Conservation (phyloP, 2,888 invertebrate species). For the Pollenia labialis region DNA sequence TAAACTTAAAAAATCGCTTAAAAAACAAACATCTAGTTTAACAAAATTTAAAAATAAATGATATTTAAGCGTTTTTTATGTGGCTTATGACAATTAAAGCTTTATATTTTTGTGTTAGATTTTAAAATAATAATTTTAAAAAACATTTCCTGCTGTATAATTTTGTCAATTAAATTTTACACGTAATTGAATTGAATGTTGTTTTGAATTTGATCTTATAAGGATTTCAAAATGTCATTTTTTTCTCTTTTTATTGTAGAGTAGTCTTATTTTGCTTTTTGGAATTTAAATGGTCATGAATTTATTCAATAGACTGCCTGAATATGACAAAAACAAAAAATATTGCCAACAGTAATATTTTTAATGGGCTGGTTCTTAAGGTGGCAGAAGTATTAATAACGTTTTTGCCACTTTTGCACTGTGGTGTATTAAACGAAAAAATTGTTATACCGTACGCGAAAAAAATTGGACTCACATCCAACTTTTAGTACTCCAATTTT, state of each 20-base stretch:
- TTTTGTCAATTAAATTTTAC: slow-evolving; percentile 22
- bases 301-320: slow-evolving; percentile 48
- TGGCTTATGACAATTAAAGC: background rate
- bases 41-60: slow-evolving; percentile 24
- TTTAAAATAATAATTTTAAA: slow-evolving; percentile 7
- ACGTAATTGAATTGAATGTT: slow-evolving; percentile 12
- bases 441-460: background rate
- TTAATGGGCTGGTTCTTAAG: slow-evolving; percentile 32
- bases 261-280: too few species aligned
- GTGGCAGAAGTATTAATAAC: slow-evolving; percentile 23
- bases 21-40: slow-evolving; percentile 9
- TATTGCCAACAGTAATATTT: slow-evolving; percentile 10
- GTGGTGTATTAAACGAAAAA: background rate
- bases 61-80: slow-evolving; percentile 22
- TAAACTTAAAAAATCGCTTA: slow-evolving; percentile 24
- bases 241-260: background rate
- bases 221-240: background rate
- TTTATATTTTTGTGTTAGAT: background rate
- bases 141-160: slow-evolving; percentile 12
- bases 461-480: too few species aligned
- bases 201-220: slow-evolving; percentile 3
- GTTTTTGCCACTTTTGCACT: background rate
- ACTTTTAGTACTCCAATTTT: too few species aligned
- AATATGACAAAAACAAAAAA: slow-evolving; percentile 11
- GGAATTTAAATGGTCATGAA: slow-evolving; percentile 19